These are phyloP conservation scores for Phymanthus crucifer DNA, from an alignment of 92 coral and sea anemone genomes.

Conservation along the genomic window DNA sequence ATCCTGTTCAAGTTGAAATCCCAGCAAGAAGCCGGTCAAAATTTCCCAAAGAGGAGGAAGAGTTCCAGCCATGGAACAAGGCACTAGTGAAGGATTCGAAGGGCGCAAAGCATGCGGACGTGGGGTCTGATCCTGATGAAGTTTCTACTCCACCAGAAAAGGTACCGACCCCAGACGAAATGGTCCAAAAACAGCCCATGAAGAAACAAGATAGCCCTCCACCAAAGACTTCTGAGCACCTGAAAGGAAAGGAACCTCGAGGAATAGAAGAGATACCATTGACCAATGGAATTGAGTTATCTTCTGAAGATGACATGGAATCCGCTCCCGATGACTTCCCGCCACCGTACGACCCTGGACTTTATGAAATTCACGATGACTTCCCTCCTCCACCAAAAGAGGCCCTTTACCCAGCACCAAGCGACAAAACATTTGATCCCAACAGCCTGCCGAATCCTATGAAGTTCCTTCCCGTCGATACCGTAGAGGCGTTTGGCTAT, in stretches of 20 bases:
- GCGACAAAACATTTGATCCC: not conserved
- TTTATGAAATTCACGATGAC: slow-evolving; percentile 9
- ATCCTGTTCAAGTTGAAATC: slow-evolving; percentile 12
- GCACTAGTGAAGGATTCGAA: slow-evolving; percentile 7
- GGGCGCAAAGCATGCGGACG: slow-evolving; percentile 21
- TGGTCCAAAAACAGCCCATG: not conserved
- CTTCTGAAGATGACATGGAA: slow-evolving; percentile 5
- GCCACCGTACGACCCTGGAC: slow-evolving; percentile 23
- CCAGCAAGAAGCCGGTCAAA: slow-evolving; percentile 23
- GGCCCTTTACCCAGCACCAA: slow-evolving; percentile 1
- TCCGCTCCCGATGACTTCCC: slow-evolving; percentile 28
- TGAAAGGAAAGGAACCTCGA: not conserved
- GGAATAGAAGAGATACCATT: not conserved
- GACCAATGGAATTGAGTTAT: not conserved
- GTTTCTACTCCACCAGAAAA: slow-evolving; percentile 42
- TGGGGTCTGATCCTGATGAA: slow-evolving; percentile 41
- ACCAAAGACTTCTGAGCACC: not conserved
- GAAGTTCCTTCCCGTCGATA: slow-evolving; percentile 67
- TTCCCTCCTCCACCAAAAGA: slow-evolving; percentile 40
- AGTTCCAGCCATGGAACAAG: not conserved
- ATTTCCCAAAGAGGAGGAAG: slow-evolving; percentile 19
- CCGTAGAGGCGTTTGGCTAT: slow-evolving; percentile 53
- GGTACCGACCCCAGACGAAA: slow-evolving; percentile 26
- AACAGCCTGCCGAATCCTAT: slow-evolving; percentile 56
- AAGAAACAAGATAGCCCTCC: not conserved